phyloP scores from a whole-genome alignment of 2,113 vertebrate genomes.

The Emydocephalus ijimae region DNA sequence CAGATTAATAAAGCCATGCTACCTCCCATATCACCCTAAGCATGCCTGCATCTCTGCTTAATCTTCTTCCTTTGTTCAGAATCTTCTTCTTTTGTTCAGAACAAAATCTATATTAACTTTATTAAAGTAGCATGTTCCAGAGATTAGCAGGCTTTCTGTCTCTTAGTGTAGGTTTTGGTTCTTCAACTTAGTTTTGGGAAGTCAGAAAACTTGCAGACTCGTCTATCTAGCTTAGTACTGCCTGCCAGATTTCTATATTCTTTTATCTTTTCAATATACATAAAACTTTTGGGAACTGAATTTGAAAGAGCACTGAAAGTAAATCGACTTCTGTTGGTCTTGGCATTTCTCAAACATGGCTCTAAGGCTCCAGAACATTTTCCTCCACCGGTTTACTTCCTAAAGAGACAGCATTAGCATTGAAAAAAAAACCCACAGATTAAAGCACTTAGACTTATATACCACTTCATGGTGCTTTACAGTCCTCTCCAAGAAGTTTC shows the following conservation, averaged over 20 bases:
- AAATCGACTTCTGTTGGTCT: not conserved
- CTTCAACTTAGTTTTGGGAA: not conserved
- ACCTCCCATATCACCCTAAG: not conserved
- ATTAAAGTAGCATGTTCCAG: not conserved
- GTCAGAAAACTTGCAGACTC: not conserved
- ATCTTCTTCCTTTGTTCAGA: not conserved
- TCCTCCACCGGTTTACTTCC: not conserved
- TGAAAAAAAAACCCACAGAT: not conserved
- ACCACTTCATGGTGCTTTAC: not conserved
- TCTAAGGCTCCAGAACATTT: not conserved
- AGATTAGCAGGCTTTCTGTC: not conserved
- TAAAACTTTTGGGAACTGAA: not conserved
- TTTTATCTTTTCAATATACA: not conserved
- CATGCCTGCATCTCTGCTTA: not conserved
- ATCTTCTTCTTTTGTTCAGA: not conserved
- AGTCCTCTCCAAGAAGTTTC: not conserved
- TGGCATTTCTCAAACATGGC: not conserved
- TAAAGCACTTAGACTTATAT: not conserved
- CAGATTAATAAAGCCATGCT: not conserved
- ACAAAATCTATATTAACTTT: not conserved
- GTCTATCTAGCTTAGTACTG: not conserved
- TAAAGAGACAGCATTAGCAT: not conserved
- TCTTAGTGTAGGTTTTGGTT: not conserved
- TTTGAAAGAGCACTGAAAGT: not conserved
- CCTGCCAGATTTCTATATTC: not conserved